A percentile compares a stretch with the other conserved stretches of the same genome.
phyloP scores from a whole-genome alignment of 2,113 vertebrate species.

The Stomatorhinus ivindoensis region DNA sequence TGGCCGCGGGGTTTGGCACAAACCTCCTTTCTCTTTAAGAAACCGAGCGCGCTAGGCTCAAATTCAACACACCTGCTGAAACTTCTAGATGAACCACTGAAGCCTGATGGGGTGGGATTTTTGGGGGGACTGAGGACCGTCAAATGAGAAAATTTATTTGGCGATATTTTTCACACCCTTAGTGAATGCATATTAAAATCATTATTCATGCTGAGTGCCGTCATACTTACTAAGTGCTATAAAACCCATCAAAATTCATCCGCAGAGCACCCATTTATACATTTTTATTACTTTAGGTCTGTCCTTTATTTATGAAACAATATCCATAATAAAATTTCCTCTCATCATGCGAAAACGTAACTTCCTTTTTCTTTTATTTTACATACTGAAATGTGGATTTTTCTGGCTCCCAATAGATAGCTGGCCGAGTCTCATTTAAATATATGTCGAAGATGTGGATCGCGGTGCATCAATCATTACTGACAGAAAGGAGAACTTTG shows the following conservation, averaged over 20 bases:
- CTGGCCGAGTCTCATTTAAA: background rate
- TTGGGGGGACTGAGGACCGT: background rate
- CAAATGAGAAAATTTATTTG: background rate
- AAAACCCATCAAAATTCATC: constrained; percentile 1
- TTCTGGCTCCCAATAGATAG: background rate
- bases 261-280: background rate
- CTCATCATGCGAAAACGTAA: background rate
- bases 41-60: background rate
- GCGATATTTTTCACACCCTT: constrained; percentile 6
- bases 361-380: background rate
- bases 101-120: background rate
- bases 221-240: background rate
- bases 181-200: background rate
- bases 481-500: background rate
- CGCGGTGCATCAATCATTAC: background rate
- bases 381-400: background rate
- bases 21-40: background rate
- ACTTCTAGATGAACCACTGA: background rate
- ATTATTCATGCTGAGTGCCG: background rate
- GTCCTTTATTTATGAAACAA: constrained; percentile 4
- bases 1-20: background rate
- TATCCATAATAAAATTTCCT: background rate
- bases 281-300: constrained; percentile 4
- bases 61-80: background rate
- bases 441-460: background rate